phyloP scores from a whole-genome alignment of 2,113 vertebrate genomes.

The Tretioscincus oriximinensis region DNA sequence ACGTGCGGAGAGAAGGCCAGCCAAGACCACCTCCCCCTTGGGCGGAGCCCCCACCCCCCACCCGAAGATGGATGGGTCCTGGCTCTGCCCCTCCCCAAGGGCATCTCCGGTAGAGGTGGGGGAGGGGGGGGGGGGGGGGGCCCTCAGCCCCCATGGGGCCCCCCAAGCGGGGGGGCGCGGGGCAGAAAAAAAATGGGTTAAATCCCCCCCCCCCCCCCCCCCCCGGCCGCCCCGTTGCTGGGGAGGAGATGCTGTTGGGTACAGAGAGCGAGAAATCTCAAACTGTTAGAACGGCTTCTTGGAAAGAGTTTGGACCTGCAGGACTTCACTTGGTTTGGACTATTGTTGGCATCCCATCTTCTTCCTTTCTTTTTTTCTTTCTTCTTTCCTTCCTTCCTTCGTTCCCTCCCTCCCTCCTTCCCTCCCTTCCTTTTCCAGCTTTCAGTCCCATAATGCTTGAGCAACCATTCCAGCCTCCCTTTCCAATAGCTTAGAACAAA shows the following conservation, averaged over 20 bases:
- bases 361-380: too few species aligned
- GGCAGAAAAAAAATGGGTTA: background rate
- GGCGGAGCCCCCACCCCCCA: slow-evolving; percentile 41
- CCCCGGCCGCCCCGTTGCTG: too few species aligned
- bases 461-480: too few species aligned
- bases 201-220: background rate
- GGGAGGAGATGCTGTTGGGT: background rate
- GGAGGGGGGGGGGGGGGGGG: background rate
- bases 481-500: too few species aligned
- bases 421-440: too few species aligned
- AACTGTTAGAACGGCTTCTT: background rate
- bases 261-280: background rate
- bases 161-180: background rate
- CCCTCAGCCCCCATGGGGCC: too few species aligned
- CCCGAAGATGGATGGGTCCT: slow-evolving; percentile 48
- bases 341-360: too few species aligned
- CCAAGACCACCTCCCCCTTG: background rate
- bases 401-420: too few species aligned
- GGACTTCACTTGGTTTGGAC: background rate
- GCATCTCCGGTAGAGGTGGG: background rate
- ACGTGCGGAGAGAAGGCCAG: slow-evolving; percentile 13
- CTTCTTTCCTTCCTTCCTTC: too few species aligned
- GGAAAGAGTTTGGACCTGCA: background rate
- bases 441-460: too few species aligned
- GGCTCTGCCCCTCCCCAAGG: slow-evolving; percentile 22